A percentile compares a stretch with the other conserved stretches of the same genome.
Evolutionary conservation across 2,113 vertebrate species (phyloP).

Genomic region (Taxidea taxus): DNA sequence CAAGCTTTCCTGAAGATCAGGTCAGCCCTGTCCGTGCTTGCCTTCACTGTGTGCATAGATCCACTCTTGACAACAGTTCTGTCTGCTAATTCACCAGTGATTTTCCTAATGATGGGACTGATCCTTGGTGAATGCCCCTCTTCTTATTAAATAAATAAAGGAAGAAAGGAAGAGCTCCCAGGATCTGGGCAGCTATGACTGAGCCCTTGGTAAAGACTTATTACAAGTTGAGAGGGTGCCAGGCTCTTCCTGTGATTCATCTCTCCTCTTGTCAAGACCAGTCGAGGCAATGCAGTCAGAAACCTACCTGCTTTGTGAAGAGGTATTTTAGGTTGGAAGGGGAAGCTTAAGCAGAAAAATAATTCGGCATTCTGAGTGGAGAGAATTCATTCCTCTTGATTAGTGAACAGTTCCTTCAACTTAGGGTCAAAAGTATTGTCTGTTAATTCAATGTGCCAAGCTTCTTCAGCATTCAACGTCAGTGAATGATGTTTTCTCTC

Average conservation of each 20-base stretch:
- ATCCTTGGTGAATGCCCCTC: not conserved
- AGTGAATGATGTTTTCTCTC: not conserved
- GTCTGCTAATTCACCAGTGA: not conserved
- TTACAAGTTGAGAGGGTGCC: slow-evolving; percentile 20
- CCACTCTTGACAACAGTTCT: not conserved
- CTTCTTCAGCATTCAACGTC: slow-evolving; percentile 39
- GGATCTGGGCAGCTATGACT: not conserved
- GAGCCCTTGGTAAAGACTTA: slow-evolving; percentile 4
- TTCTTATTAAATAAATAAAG: not conserved
- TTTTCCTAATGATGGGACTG: not conserved
- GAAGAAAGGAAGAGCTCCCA: not conserved
- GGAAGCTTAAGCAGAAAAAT: not conserved
- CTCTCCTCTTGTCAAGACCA: slow-evolving; percentile 55
- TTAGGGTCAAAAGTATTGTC: slow-evolving; percentile 3
- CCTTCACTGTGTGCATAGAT: not conserved
- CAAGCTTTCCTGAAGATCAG: not conserved
- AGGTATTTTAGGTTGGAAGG: not conserved
- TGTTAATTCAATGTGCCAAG: not conserved
- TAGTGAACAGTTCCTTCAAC: not conserved
- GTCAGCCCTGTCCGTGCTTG: not conserved
- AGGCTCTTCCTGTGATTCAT: slow-evolving; percentile 33
- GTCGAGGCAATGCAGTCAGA: not conserved
- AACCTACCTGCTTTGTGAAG: slow-evolving; percentile 44
- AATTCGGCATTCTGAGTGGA: slow-evolving; percentile 30
- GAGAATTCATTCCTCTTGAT: slow-evolving; percentile 37